Evolutionary conservation across 53 echinoderm and acorn worm genomes (phyloP).

Genomic region (Echinometra lucunter): DNA sequence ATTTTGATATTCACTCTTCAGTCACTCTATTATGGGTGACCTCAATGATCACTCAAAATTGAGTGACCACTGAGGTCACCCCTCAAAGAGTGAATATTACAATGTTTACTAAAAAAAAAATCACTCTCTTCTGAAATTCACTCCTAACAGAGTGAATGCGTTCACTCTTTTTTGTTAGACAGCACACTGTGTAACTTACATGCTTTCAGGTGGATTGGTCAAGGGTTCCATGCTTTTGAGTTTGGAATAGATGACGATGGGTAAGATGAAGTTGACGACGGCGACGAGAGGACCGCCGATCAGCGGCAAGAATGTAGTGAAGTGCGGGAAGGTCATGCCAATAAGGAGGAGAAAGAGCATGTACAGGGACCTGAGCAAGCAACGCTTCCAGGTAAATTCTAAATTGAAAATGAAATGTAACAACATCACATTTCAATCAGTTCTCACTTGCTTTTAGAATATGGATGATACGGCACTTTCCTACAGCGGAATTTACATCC

Average conservation of each 20-base stretch:
- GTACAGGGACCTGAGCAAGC: slow-evolving; percentile 68
- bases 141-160: no score
- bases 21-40: no score
- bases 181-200: slow-evolving; percentile 53
- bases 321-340: slow-evolving; percentile 73
- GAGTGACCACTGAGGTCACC: no score
- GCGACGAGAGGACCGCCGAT: slow-evolving; percentile 76
- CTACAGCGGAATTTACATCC: no score
- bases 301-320: slow-evolving; percentile 72
- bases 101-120: no score
- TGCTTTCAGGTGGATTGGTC: background rate
- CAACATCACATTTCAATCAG: background rate
- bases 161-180: no score
- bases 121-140: no score
- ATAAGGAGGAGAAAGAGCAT: slow-evolving; percentile 69
- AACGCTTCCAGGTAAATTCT: slow-evolving; percentile 78
- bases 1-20: no score
- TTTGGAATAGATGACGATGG: slow-evolving; percentile 71
- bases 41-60: no score
- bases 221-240: slow-evolving; percentile 46
- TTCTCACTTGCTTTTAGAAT: no score
- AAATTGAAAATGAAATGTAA: background rate
- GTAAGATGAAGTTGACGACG: slow-evolving; percentile 76
- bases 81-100: no score
- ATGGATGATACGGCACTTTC: no score